Percentiles rank a stretch among this genome's conserved stretches.
phyloP scores from a whole-genome alignment of 2,797 vertebrate genomes.

The Nyctalus aviator region DNA sequence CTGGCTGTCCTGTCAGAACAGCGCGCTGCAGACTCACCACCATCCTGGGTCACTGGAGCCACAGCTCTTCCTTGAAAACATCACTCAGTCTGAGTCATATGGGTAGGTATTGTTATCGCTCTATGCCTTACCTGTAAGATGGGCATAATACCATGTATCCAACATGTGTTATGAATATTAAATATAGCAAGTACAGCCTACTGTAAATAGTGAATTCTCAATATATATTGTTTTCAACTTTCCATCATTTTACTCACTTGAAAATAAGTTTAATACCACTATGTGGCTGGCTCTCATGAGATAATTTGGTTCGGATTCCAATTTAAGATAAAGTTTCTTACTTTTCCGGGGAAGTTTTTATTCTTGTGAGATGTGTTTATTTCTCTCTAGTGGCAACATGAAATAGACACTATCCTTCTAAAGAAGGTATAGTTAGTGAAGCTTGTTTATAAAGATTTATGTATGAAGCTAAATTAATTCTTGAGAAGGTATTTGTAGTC shows the following conservation, averaged over 20 bases:
- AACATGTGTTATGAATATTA: background rate
- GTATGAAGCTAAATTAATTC: conserved; percentile 61
- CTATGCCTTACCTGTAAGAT: background rate
- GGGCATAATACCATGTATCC: background rate
- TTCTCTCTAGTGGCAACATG: conserved; percentile 49
- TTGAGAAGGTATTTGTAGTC: conserved; percentile 52
- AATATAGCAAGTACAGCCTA: background rate
- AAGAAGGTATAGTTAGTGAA: conserved; percentile 42
- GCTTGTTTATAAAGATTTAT: conserved; percentile 72
- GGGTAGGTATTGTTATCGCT: background rate
- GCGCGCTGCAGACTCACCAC: background rate
- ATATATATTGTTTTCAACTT: background rate
- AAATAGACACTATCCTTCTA: conserved; percentile 65
- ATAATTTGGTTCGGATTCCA: background rate
- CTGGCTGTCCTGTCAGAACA: background rate
- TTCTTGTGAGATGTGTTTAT: conserved; percentile 22
- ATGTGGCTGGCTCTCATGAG: background rate
- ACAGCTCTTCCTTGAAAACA: background rate
- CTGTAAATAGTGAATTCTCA: background rate
- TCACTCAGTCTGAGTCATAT: background rate
- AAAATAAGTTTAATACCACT: background rate
- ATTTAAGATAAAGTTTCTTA: background rate
- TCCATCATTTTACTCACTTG: background rate
- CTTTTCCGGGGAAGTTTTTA: conserved; percentile 16
- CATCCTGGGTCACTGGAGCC: background rate